Conservation (phyloP, 2,797 vertebrate genomes). For the Podarcis siculus region DNA sequence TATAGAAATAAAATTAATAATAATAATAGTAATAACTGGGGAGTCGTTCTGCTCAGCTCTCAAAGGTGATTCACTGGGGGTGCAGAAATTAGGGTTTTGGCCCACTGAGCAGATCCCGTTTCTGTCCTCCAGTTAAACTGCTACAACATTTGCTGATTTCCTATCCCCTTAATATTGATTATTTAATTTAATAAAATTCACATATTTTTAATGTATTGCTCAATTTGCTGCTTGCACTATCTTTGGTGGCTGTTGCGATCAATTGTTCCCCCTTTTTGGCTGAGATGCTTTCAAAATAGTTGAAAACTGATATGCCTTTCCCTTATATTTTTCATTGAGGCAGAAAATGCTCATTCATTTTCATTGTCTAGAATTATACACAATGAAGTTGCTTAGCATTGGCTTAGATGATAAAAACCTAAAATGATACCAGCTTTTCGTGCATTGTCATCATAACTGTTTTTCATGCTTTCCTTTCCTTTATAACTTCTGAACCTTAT, state of each 20-base stretch:
- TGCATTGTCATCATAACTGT: not conserved
- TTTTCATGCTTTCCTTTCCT: not conserved
- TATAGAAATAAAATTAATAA: too few relatives aligned
- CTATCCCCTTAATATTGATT: not conserved
- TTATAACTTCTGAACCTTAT: not conserved
- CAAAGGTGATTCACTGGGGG: too few relatives aligned
- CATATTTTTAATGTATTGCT: not conserved
- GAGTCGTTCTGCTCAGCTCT: too few relatives aligned
- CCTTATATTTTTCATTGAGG: not conserved
- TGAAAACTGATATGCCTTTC: not conserved
- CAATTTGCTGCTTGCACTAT: not conserved
- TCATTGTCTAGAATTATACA: not conserved
- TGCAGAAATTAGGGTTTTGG: too few relatives aligned
- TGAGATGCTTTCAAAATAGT: not conserved
- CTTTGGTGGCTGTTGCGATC: not conserved
- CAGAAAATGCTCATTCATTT: not conserved
- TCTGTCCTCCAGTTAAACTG: too few relatives aligned
- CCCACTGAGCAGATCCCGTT: too few relatives aligned
- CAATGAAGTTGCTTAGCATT: not conserved
- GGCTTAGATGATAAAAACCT: not conserved
- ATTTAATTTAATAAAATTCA: not conserved
- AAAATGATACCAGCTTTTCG: not conserved
- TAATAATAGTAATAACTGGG: too few relatives aligned
- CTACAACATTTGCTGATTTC: not conserved
- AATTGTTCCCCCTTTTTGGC: not conserved